Conservation (phyloP, 2,888 invertebrate species). For the Athetis lepigone region DNA sequence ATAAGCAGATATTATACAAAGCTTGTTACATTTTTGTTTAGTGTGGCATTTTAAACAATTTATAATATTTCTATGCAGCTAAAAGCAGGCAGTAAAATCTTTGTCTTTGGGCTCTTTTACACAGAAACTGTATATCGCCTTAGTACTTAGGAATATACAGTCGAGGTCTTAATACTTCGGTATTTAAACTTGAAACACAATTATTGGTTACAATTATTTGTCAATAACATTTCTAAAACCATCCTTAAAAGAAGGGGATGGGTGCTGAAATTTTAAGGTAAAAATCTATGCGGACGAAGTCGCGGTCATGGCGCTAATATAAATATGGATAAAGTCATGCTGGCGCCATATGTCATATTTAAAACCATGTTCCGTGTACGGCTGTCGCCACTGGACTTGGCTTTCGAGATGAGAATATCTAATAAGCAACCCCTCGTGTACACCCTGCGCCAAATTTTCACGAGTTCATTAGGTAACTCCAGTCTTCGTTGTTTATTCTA, state of each 20-base stretch:
- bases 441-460: conserved; percentile 80
- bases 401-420: conserved; percentile 80
- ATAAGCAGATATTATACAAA: too few species aligned
- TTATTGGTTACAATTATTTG: too few species aligned
- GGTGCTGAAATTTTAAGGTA: neutral
- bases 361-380: conserved; percentile 69
- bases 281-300: too few species aligned
- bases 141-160: neutral
- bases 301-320: neutral
- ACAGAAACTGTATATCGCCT: too few species aligned
- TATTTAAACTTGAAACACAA: neutral
- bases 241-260: neutral
- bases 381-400: conserved; percentile 72
- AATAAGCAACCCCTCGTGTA: conserved; percentile 80
- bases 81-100: too few species aligned
- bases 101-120: too few species aligned
- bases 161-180: neutral
- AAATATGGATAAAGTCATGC: conserved; percentile 41
- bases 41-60: too few species aligned
- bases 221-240: neutral
- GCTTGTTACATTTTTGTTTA: too few species aligned
- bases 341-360: conserved; percentile 66
- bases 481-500: conserved; percentile 83
- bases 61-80: too few species aligned
- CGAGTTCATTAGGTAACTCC: conserved; percentile 84